These are phyloP conservation scores for Maniola jurtina DNA, from an alignment of 1,140 invertebrate genomes.

Conservation along the genomic window DNA sequence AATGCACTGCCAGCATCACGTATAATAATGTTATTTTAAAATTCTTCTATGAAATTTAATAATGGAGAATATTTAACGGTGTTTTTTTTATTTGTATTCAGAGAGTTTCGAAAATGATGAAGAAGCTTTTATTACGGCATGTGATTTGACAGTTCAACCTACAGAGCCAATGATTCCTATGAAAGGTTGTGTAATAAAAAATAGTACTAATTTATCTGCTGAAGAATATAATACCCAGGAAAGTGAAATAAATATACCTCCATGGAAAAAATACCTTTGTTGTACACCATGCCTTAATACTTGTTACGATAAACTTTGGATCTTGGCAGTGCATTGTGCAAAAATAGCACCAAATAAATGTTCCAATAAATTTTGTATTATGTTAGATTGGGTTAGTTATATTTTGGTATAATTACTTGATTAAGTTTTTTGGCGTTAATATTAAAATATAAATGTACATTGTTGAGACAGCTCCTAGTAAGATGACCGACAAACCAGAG, in stretches of 20 bases:
- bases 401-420: background rate
- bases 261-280: slow-evolving; percentile 49
- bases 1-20: slow-evolving; percentile 51
- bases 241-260: slow-evolving; percentile 28
- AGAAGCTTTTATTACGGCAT: slow-evolving; percentile 55
- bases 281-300: slow-evolving; percentile 46
- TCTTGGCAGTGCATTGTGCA: slow-evolving; percentile 63
- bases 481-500: slow-evolving; percentile 45
- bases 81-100: slow-evolving; percentile 36
- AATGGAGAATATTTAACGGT: background rate
- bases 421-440: slow-evolving; percentile 3
- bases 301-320: slow-evolving; percentile 50
- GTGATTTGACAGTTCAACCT: slow-evolving; percentile 51
- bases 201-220: slow-evolving; percentile 31
- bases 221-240: slow-evolving; percentile 40
- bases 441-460: slow-evolving; percentile 16
- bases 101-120: slow-evolving; percentile 44
- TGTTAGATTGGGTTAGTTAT: slow-evolving; percentile 57
- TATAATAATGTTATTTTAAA: slow-evolving; percentile 57
- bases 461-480: slow-evolving; percentile 47
- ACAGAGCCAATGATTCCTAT: slow-evolving; percentile 36
- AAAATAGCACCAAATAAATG: slow-evolving; percentile 45
- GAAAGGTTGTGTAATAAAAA: slow-evolving; percentile 57
- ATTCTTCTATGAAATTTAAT: background rate
- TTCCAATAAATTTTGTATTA: slow-evolving; percentile 47